These are phyloP conservation scores for Acanthopleura granulata DNA, from an alignment of 2,888 invertebrate genomes.

Conservation along the genomic window DNA sequence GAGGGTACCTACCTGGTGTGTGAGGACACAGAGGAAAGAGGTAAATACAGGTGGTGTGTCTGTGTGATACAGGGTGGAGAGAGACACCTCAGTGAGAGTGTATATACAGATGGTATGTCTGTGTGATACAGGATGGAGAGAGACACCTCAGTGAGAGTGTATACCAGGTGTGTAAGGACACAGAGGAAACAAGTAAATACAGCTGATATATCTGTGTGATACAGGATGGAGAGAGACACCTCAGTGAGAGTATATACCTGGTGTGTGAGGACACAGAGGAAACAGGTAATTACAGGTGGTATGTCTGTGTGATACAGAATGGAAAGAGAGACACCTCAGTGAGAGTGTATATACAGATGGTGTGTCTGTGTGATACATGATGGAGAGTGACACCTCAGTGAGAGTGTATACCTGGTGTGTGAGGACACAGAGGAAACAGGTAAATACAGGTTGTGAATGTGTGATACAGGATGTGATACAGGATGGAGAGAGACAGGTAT, in stretches of 20 bases:
- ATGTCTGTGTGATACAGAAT: slow-evolving; percentile 64
- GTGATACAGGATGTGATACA: slow-evolving; percentile 62
- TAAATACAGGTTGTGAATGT: slow-evolving; percentile 66
- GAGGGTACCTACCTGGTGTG: not conserved
- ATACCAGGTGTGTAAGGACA: not conserved
- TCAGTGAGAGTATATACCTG: not conserved
- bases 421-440: slow-evolving; percentile 32
- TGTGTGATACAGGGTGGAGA: not conserved
- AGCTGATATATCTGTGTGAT: not conserved
- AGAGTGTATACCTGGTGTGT: not conserved
- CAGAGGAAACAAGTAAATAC: not conserved
- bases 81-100: not conserved
- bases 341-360: slow-evolving; percentile 39
- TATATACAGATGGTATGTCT: not conserved
- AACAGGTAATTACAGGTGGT: not conserved
- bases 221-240: not conserved
- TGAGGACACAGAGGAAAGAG: not conserved
- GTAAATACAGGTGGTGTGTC: not conserved
- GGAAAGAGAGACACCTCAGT: slow-evolving; percentile 61
- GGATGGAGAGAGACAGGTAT: no score
- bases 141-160: not conserved
- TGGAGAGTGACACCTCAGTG: not conserved
- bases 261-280: not conserved
- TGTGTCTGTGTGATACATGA: slow-evolving; percentile 31
- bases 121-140: no score